Conservation (phyloP, 2,113 vertebrate species). For the Platichthys stellatus region DNA sequence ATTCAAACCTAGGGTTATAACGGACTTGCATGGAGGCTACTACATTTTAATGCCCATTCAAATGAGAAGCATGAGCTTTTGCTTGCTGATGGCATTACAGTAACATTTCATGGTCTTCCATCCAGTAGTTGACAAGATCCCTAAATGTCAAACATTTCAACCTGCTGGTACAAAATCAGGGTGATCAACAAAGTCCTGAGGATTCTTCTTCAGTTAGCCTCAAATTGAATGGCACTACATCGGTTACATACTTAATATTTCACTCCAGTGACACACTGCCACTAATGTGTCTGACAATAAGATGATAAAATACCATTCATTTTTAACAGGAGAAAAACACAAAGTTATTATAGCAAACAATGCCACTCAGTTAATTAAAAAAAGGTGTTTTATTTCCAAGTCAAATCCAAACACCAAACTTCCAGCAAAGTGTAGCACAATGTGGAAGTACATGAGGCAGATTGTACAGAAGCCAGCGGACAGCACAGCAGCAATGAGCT, state of each 20-base stretch:
- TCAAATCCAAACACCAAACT: conserved; percentile 28
- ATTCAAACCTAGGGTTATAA: too few species aligned
- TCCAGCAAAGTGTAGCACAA: conserved; percentile 30
- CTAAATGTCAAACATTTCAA: too few species aligned
- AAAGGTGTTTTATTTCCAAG: conserved; percentile 34
- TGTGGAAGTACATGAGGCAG: conserved; percentile 23
- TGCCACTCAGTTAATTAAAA: conserved; percentile 18
- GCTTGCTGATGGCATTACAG: too few species aligned
- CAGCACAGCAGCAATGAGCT: conserved; percentile 12
- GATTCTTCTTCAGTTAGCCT: background rate
- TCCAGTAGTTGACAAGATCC: too few species aligned
- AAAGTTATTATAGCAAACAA: background rate
- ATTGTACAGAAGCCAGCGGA: conserved; percentile 14
- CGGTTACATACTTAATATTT: too few species aligned
- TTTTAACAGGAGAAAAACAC: background rate
- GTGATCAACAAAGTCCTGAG: conserved; percentile 4
- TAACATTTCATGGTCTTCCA: too few species aligned
- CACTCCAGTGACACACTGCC: too few species aligned
- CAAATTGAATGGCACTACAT: too few species aligned
- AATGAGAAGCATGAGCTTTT: too few species aligned
- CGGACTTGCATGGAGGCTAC: too few species aligned
- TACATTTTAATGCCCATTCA: too few species aligned
- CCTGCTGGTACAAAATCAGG: background rate
- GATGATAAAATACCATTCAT: background rate
- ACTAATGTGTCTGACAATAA: too few species aligned